Evolutionary conservation across 2,888 invertebrate genomes (phyloP).

Genomic region (Drosophila siamana): DNA sequence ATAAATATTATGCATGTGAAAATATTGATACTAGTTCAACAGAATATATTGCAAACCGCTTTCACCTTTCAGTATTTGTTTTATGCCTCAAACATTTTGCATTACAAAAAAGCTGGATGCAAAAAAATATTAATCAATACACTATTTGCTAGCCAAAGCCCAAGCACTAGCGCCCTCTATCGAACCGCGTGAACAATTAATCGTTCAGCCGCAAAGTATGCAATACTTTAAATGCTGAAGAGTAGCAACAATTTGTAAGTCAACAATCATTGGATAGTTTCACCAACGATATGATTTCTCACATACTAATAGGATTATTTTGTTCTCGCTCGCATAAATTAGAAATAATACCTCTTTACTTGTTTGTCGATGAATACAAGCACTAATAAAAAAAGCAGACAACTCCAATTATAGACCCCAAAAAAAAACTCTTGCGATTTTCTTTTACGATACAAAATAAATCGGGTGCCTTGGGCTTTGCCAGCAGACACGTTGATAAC

Average conservation of each 20-base stretch:
- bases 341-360: neutral
- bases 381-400: too few species aligned
- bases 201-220: constrained; percentile 17
- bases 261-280: neutral
- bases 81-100: too few species aligned
- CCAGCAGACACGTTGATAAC: constrained; percentile 21
- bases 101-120: too few species aligned
- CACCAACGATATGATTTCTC: neutral
- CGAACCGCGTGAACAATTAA: neutral
- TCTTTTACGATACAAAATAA: constrained; percentile 23
- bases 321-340: neutral
- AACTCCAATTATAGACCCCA: too few species aligned
- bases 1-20: neutral
- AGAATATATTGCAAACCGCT: too few species aligned
- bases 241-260: constrained; percentile 8
- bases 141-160: too few species aligned
- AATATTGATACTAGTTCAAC: too few species aligned
- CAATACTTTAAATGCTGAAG: neutral
- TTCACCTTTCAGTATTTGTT: too few species aligned
- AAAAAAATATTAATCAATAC: too few species aligned
- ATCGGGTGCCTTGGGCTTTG: constrained; percentile 1
- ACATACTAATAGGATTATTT: neutral
- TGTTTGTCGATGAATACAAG: too few species aligned
- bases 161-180: neutral
- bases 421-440: constrained; percentile 12